Evolutionary conservation across 2,888 invertebrate genomes (phyloP).

Genomic region (Tetropium fuscum): DNA sequence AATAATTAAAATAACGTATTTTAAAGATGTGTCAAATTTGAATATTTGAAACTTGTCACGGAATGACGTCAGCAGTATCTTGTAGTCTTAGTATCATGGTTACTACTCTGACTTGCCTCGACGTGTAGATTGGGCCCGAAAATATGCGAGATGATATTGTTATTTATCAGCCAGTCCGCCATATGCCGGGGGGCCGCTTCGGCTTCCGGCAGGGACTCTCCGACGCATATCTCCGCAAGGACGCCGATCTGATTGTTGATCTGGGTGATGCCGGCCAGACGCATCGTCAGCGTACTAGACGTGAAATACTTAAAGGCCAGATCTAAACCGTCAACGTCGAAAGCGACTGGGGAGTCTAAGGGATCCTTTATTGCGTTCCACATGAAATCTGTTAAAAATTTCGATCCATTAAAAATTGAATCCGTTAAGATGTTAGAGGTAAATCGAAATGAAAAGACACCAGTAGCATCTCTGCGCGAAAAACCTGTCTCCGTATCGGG

Average conservation of each 20-base stretch:
- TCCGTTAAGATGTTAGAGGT: no score
- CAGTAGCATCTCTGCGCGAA: no score
- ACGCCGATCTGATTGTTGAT: conserved; percentile 94
- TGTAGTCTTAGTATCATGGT: neutral
- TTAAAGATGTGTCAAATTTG: no score
- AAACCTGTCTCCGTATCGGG: no score
- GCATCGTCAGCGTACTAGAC: conserved; percentile 93
- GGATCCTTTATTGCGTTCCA: conserved; percentile 97
- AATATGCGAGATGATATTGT: conserved; percentile 92
- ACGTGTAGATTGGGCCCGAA: conserved; percentile 98
- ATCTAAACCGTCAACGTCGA: conserved; percentile 89
- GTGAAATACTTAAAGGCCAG: conserved; percentile 97
- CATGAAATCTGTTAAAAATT: conserved; percentile 80
- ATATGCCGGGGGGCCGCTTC: conserved; percentile 87
- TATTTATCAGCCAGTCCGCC: conserved; percentile 89
- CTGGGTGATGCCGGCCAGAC: conserved; percentile 92
- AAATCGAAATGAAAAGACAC: no score
- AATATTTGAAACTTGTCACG: no score
- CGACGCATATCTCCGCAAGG: conserved; percentile 91
- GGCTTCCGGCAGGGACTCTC: conserved; percentile 87
- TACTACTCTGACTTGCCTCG: conserved; percentile 72
- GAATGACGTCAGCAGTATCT: no score
- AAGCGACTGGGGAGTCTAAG: conserved; percentile 85
- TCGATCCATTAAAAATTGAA: neutral
- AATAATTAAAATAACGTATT: no score